Percentiles rank a stretch among this genome's conserved stretches.
phyloP scores from a whole-genome alignment of 2,888 invertebrate genomes.

The Oxyscelio sp. region DNA sequence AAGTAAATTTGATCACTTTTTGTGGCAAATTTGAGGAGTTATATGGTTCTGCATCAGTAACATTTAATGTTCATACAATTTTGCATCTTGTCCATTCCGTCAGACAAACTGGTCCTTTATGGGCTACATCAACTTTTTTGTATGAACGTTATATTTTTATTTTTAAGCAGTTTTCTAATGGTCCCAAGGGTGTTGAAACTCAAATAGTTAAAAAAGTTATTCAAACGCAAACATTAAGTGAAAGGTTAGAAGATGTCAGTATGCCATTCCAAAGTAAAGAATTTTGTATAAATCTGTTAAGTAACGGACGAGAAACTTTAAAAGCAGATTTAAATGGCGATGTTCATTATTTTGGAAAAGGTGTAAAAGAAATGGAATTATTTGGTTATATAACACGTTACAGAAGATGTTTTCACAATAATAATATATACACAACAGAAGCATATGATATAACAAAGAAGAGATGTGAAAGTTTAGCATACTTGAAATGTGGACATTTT shows the following conservation, averaged over 20 bases:
- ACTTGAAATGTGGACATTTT: conserved; percentile 9
- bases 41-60: conserved; percentile 65
- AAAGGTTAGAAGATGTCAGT: neutral
- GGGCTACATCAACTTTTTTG: conserved; percentile 68
- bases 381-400: neutral
- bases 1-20: conserved; percentile 61
- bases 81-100: conserved; percentile 66
- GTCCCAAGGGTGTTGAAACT: conserved; percentile 52
- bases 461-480: neutral
- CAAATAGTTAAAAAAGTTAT: conserved; percentile 50
- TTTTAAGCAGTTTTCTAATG: conserved; percentile 31
- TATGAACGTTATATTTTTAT: conserved; percentile 62
- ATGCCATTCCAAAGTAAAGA: neutral
- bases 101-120: conserved; percentile 63
- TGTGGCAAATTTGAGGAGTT: conserved; percentile 54
- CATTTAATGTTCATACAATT: conserved; percentile 71
- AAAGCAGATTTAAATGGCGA: neutral
- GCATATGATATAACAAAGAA: conserved; percentile 1
- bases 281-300: conserved; percentile 21
- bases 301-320: neutral
- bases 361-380: neutral
- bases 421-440: neutral
- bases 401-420: conserved; percentile 1
- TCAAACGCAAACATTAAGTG: neutral
- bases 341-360: conserved; percentile 11